phyloP scores from a whole-genome alignment of 2,113 vertebrate species.

The Orthochromis indermauri region DNA sequence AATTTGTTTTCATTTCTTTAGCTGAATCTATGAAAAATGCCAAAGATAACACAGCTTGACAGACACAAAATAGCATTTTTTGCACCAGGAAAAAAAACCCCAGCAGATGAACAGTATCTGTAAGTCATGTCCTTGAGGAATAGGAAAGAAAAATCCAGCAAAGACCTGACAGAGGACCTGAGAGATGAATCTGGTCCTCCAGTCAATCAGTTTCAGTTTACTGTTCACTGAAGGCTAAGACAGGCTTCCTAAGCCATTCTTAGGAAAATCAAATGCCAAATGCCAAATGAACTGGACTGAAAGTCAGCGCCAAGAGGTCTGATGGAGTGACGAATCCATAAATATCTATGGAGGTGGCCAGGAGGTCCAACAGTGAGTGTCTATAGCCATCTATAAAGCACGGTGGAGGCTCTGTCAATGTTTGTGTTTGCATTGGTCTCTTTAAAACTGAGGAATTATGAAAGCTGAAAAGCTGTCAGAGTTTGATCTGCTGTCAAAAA shows the following conservation, averaged over 20 bases:
- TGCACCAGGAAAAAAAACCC: accelerated
- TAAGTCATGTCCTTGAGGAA: not conserved
- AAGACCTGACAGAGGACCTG: not conserved
- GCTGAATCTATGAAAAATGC: not conserved
- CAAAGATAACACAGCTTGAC: not conserved
- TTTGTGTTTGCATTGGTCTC: not conserved
- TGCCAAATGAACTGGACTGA: not conserved
- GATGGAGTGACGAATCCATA: not conserved
- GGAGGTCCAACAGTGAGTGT: not conserved
- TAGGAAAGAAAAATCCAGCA: not conserved
- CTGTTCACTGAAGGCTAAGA: not conserved
- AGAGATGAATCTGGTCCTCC: not conserved
- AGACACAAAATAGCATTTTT: not conserved
- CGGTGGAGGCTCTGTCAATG: not conserved
- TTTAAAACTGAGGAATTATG: not conserved
- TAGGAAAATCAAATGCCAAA: not conserved
- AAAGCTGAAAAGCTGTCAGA: not conserved
- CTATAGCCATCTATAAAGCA: not conserved
- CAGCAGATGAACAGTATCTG: not conserved
- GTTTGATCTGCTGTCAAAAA: not conserved
- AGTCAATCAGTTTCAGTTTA: not conserved
- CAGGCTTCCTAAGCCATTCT: not conserved
- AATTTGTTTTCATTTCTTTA: not conserved
- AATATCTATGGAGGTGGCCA: not conserved
- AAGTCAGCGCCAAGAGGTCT: not conserved